Conservation (phyloP, 2,113 vertebrate genomes). For the Coptodon bakossiorum region DNA sequence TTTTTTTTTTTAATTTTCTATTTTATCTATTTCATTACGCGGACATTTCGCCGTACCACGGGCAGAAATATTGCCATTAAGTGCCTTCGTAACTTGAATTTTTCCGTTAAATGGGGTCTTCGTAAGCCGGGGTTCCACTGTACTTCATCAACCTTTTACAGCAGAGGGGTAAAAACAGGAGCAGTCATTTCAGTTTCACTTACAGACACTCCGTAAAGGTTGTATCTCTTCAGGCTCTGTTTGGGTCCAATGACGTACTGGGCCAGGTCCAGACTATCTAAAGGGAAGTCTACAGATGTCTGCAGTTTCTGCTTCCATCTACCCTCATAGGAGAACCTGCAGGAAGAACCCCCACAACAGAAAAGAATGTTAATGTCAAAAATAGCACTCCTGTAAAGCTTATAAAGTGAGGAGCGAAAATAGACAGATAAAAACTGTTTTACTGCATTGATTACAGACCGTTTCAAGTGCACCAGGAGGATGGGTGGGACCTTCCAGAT, state of each 20-base stretch:
- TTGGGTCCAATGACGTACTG: constrained; percentile 95
- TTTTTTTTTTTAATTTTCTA: too few species aligned
- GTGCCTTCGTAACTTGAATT: too few species aligned
- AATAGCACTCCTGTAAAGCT: not conserved
- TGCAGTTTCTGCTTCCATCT: constrained; percentile 98
- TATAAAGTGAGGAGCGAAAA: not conserved
- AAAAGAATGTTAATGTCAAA: not conserved
- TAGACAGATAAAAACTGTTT: not conserved
- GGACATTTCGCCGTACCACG: too few species aligned
- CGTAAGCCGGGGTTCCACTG: too few species aligned
- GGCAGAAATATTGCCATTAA: too few species aligned
- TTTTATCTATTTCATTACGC: too few species aligned
- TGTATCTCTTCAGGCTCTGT: constrained; percentile 84
- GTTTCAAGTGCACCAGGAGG: constrained; percentile 91
- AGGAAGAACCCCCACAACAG: not conserved
- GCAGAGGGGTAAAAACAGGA: not conserved
- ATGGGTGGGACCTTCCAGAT: constrained; percentile 98
- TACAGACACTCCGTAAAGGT: constrained; percentile 92
- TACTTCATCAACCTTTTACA: not conserved
- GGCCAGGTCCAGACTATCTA: constrained; percentile 87
- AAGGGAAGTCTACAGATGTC: constrained; percentile 88
- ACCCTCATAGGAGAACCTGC: constrained; percentile 94
- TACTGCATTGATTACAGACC: constrained; percentile 66
- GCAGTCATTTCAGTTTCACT: constrained; percentile 60
- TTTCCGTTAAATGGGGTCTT: too few species aligned